Conservation (phyloP, 1,140 invertebrate genomes). For the Cataglyphis hispanica region DNA sequence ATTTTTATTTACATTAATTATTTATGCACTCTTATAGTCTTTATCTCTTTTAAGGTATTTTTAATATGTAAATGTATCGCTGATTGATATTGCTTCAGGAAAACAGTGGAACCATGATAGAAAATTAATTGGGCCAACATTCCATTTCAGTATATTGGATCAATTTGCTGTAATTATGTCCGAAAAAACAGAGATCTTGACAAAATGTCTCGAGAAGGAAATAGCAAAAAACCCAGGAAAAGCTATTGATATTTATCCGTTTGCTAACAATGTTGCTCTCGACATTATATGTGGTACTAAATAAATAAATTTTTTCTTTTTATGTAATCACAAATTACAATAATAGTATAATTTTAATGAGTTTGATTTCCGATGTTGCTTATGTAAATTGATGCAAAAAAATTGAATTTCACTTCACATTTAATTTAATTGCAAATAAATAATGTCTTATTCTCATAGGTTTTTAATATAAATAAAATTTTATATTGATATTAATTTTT, state of each 20-base stretch:
- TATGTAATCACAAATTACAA: no score
- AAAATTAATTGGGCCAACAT: constrained; percentile 94
- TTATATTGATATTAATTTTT: no score
- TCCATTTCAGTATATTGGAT: constrained; percentile 95
- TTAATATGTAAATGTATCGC: neutral
- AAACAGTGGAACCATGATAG: constrained; percentile 93
- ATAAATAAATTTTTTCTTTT: no score
- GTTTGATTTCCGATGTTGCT: no score
- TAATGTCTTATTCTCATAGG: no score
- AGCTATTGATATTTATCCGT: constrained; percentile 89
- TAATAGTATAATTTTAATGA: no score
- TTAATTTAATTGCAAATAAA: no score
- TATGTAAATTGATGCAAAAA: no score
- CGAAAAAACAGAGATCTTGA: constrained; percentile 90
- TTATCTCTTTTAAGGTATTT: neutral
- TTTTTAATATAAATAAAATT: no score
- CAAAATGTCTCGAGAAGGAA: constrained; percentile 82
- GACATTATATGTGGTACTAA: constrained; percentile 93
- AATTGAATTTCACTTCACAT: no score
- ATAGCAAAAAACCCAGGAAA: constrained; percentile 81
- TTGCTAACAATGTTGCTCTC: constrained; percentile 90
- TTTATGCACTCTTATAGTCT: neutral
- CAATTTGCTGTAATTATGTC: constrained; percentile 92
- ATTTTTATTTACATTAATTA: neutral
- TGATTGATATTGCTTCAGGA: constrained; percentile 81